Conservation (phyloP, 2,888 invertebrate genomes). For the Hipparchia sbordonii region DNA sequence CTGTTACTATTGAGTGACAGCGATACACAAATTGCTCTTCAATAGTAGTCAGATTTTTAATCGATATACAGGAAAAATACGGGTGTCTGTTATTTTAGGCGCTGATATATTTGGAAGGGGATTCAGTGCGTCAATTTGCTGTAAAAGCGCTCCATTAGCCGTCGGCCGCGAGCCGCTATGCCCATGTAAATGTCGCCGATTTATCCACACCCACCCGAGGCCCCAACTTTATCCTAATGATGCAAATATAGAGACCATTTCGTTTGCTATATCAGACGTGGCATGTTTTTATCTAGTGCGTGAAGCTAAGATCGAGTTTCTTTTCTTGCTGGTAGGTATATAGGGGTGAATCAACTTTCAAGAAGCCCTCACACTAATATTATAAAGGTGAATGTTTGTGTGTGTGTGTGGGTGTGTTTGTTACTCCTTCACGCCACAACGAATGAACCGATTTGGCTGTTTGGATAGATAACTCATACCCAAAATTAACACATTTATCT, state of each 20-base stretch:
- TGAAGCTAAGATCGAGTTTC: background rate
- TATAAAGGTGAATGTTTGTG: no score
- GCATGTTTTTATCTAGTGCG: no score
- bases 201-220: slow-evolving; percentile 38
- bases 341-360: no score
- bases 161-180: slow-evolving; percentile 45
- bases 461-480: no score
- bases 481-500: no score
- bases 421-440: no score
- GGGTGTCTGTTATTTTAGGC: slow-evolving; percentile 7
- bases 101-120: slow-evolving; percentile 33
- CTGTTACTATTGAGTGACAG: no score
- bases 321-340: background rate
- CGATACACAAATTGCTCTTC: no score
- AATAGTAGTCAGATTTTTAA: no score
- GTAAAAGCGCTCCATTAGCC: slow-evolving; percentile 53
- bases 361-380: no score
- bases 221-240: slow-evolving; percentile 31
- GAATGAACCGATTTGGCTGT: no score
- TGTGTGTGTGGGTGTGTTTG: no score
- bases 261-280: slow-evolving; percentile 19
- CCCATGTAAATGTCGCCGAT: slow-evolving; percentile 42
- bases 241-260: slow-evolving; percentile 24
- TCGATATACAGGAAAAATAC: background rate
- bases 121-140: slow-evolving; percentile 47